phyloP scores from a whole-genome alignment of 2,113 vertebrate species.

The Casuarius casuarius region DNA sequence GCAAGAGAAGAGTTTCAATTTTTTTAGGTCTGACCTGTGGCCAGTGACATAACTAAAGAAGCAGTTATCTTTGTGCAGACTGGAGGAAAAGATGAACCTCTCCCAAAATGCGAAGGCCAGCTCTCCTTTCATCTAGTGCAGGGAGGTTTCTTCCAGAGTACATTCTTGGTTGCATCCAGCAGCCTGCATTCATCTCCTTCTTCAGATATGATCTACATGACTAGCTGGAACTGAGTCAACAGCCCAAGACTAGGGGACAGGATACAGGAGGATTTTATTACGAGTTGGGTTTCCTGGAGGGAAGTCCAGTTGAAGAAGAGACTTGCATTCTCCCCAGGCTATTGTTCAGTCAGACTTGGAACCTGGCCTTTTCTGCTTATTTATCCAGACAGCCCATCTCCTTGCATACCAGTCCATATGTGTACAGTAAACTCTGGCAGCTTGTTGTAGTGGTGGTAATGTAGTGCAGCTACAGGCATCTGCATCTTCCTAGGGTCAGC shows the following conservation, averaged over 20 bases:
- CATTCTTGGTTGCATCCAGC: neutral
- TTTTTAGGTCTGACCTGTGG: neutral
- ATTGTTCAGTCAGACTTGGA: constrained; percentile 61
- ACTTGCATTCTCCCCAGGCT: constrained; percentile 16
- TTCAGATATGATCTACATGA: constrained; percentile 20
- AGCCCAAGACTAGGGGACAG: constrained; percentile 41
- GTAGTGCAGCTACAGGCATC: neutral
- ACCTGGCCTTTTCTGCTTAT: constrained; percentile 54
- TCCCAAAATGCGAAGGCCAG: neutral
- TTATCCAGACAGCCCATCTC: constrained; percentile 40
- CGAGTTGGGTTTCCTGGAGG: constrained; percentile 62
- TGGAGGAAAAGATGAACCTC: neutral
- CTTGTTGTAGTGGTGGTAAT: neutral
- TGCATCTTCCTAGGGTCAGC: neutral
- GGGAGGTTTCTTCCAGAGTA: neutral
- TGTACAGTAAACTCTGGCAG: constrained; percentile 50
- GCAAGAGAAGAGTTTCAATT: neutral
- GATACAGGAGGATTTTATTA: constrained; percentile 67
- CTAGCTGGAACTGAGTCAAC: constrained; percentile 52
- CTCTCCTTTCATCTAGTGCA: neutral
- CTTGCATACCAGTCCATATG: constrained; percentile 11
- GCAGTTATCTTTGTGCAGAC: fast-evolving
- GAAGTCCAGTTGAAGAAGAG: constrained; percentile 66
- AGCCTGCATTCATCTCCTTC: constrained; percentile 9
- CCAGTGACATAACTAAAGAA: neutral